Evolutionary conservation across 2,113 vertebrate species (phyloP).

Genomic region (Mesoclemmys tuberculata): DNA sequence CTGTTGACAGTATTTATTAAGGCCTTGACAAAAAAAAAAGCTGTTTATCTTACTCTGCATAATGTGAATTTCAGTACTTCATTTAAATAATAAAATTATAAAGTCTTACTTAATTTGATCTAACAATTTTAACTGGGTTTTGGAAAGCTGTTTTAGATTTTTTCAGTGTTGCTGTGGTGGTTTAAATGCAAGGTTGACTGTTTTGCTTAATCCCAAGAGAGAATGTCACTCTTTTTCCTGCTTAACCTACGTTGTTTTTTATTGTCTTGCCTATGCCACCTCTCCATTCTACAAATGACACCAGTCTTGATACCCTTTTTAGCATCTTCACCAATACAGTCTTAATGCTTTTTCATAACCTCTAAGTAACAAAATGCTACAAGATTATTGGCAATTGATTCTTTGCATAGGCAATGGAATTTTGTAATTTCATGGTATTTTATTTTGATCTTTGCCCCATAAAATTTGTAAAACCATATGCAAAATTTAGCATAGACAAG

Average conservation of each 20-base stretch:
- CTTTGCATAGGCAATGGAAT: neutral
- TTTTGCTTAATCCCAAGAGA: neutral
- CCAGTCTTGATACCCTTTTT: neutral
- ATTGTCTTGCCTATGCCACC: neutral
- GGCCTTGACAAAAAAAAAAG: neutral
- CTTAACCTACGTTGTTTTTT: accelerated
- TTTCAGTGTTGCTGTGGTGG: neutral
- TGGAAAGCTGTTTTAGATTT: neutral
- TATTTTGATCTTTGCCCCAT: neutral
- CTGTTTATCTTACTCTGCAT: neutral
- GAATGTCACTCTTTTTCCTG: neutral
- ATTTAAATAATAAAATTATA: neutral
- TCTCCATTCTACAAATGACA: neutral
- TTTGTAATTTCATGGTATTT: neutral
- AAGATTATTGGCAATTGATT: neutral
- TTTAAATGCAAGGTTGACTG: neutral
- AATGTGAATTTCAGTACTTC: neutral
- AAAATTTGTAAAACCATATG: neutral
- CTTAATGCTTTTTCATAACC: neutral
- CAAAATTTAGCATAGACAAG: neutral
- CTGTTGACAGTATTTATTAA: neutral
- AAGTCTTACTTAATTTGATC: neutral
- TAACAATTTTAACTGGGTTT: neutral
- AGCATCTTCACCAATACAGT: neutral
- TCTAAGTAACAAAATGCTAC: neutral